Base-by-base conservation (phyloP, 2,113 vertebrate species). In the Ia io region DNA sequence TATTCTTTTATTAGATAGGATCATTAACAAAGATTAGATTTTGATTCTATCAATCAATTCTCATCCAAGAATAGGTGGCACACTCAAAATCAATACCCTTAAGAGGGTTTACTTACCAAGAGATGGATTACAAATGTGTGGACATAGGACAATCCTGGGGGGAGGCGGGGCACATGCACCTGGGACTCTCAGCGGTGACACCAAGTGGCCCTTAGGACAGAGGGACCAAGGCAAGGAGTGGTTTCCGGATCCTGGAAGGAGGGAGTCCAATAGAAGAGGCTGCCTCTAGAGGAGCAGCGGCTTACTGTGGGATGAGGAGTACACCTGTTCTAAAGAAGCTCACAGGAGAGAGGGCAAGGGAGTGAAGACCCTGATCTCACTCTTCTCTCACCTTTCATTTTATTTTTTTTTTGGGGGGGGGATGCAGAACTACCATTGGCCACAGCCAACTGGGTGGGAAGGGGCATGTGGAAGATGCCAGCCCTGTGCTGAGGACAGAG, bases 231-330 rank as follows among this genome's bases (percentile, higher is more conserved):
- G 35, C 7, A 49, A 3, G 2, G 5, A 78, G 20, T 44, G 42
- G 12, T 12, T 23, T 20, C 11, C 13, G 83, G 23, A 63, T 2
- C 23, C 74, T 22, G 6, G 53, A 59, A 74, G 20, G 14, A 85
- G 3, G 5, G 18, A 44, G 12, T 9, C 40, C 18, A 14, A 7
- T 0, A n/a, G 37, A 0, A 3, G 71, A 73, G 70, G 30, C 2
- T 51, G 16, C 25, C n/a, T 37, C 49, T 30, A 47, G 59, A 77
- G 49, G 6, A 49, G 12, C 42, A 25, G 2, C 5, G 30, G 44
- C 30, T 22, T 30, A 2, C 17, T 14, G 18, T 53, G 23, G 22
- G 22, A 9, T 14, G 11, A 9, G 4, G 2, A 11, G 2, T 23
- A 5, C 2, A 32, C 2, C 22, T 49, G 32, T 25, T 40, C 44